These are phyloP conservation scores for Ceyx cyanopectus DNA, from an alignment of 2,113 vertebrate species.

Conservation along the genomic window DNA sequence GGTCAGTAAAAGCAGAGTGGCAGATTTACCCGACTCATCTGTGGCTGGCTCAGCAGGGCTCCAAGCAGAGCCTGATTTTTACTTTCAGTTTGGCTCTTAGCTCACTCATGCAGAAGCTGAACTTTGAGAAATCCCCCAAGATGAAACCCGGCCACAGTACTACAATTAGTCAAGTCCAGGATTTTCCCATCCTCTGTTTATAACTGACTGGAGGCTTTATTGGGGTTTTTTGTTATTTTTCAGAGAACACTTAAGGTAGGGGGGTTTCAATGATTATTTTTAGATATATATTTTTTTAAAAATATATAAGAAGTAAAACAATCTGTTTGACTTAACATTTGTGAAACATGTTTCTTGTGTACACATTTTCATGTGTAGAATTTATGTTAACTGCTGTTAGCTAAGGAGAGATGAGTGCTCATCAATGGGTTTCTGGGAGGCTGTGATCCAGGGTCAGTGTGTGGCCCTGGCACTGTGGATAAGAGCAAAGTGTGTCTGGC, in stretches of 20 bases:
- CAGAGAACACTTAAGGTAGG: background rate
- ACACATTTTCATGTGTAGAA: background rate
- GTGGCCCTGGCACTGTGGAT: background rate
- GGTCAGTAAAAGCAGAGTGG: background rate
- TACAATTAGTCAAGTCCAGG: constrained; percentile 42
- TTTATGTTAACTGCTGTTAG: background rate
- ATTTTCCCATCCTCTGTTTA: constrained; percentile 73
- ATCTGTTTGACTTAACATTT: background rate
- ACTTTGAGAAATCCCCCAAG: constrained; percentile 50
- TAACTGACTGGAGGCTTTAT: constrained; percentile 37
- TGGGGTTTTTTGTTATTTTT: constrained; percentile 62
- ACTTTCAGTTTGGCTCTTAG: constrained; percentile 44
- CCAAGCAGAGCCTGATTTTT: background rate
- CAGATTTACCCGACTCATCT: background rate
- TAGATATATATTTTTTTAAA: background rate
- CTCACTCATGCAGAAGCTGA: background rate
- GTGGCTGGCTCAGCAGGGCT: background rate
- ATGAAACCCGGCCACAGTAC: background rate
- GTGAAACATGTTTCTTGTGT: background rate
- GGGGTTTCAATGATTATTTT: constrained; percentile 43
- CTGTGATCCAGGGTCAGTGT: background rate
- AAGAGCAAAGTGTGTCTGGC: background rate
- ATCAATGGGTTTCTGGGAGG: background rate
- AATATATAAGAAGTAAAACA: background rate
- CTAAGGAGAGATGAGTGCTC: background rate